Conservation (phyloP, 2,888 invertebrate species). For the Dolichomitus sp. region DNA sequence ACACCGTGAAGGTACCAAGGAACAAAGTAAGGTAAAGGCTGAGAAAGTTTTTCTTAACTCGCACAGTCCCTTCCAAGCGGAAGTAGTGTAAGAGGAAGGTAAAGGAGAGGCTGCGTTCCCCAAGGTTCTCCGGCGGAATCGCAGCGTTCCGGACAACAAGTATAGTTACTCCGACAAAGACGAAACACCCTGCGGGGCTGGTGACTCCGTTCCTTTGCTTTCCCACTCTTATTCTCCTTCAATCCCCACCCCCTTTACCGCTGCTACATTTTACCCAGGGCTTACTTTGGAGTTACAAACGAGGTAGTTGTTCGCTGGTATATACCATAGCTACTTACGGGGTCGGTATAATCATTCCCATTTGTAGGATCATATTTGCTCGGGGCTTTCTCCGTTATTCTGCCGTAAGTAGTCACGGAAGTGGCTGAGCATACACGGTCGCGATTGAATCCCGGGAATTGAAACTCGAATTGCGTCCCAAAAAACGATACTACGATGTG, state of each 20-base stretch:
- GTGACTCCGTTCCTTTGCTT: constrained; percentile 35
- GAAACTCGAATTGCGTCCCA: constrained; percentile 27
- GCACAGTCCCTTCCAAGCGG: not conserved
- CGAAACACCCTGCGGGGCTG: constrained; percentile 34
- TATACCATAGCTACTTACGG: constrained; percentile 43
- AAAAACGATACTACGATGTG: constrained; percentile 19
- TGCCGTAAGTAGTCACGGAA: constrained; percentile 45
- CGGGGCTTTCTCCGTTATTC: constrained; percentile 31
- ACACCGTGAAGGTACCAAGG: too few species aligned
- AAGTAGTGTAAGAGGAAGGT: not conserved
- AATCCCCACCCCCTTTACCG: constrained; percentile 9
- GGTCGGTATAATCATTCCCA: constrained; percentile 27
- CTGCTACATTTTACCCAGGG: constrained; percentile 53
- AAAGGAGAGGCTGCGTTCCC: not conserved
- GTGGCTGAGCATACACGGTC: constrained; percentile 31
- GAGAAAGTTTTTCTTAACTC: constrained; percentile 44
- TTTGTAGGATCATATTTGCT: constrained; percentile 51
- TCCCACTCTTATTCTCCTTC: constrained; percentile 26
- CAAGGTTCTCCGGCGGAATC: constrained; percentile 30
- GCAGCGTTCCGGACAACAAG: constrained; percentile 38
- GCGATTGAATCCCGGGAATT: constrained; percentile 36
- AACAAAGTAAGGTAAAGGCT: not conserved
- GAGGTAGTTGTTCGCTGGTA: constrained; percentile 26
- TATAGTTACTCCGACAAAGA: constrained; percentile 39
- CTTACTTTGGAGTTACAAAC: constrained; percentile 52